These are phyloP conservation scores for Cephus runcator DNA, from an alignment of 2,888 invertebrate genomes.

Conservation along the genomic window DNA sequence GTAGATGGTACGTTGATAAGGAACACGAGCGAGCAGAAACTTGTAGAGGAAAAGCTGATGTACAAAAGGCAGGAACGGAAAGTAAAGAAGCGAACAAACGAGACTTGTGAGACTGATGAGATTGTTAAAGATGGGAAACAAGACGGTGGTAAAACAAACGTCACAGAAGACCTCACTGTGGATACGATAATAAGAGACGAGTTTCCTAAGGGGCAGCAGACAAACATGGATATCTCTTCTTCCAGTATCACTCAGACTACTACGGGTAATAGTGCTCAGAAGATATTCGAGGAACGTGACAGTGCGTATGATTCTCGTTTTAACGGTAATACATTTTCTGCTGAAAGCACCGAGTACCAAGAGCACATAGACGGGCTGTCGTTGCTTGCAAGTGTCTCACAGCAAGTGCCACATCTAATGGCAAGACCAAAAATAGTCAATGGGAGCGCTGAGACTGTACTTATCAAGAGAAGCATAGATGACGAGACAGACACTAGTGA, in stretches of 20 bases:
- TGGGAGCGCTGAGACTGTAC: neutral
- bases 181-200: neutral
- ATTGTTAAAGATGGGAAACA: neutral
- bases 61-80: neutral
- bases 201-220: neutral
- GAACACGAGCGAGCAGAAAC: neutral
- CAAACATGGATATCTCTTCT: neutral
- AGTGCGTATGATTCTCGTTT: neutral
- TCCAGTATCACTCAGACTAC: neutral
- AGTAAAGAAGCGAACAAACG: neutral
- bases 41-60: neutral
- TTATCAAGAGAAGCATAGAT: constrained; percentile 19
- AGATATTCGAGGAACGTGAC: neutral
- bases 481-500: constrained; percentile 29
- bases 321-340: neutral
- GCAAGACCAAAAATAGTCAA: neutral
- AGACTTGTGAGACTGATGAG: neutral
- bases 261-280: neutral
- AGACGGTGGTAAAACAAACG: neutral
- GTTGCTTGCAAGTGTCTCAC: constrained; percentile 57
- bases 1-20: neutral
- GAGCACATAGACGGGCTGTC: constrained; percentile 59
- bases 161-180: neutral
- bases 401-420: constrained; percentile 41
- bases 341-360: constrained; percentile 33